Evolutionary conservation across 2,888 invertebrate genomes (phyloP), one percentile per base, ranked within the genome.

Genomic region (Idaea straminata): DNA sequence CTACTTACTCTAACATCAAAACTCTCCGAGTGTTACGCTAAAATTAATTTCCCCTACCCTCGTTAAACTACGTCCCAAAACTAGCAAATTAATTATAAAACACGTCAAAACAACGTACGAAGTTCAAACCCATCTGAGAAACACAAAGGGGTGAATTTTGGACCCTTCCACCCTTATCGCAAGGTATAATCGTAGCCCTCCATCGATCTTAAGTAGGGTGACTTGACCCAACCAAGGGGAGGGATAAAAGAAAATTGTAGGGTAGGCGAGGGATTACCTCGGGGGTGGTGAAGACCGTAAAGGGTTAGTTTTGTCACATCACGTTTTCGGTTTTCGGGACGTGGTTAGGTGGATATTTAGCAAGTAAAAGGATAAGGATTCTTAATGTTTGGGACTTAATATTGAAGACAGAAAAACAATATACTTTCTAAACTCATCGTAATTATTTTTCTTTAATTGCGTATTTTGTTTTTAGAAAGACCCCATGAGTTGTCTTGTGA

Each of bases 41-140:
- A 83, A 86, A 87, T 86, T 85, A 86, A 86, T 84, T 84, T 79
- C 77, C 76, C 78, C 79, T 69, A 79, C 89, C 88, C 87, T 86
- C 84, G 83, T 89, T 85, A 82, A 87, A 90, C 87, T 89, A 89
- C 84, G 86, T 83, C 77, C 78, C 74, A 80, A 91, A 92, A 92
- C 92, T 92, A 92, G 87, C 91, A 88, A 91, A 92, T 92, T 92
- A 92, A 92, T 92, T 92, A 92, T 88, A 89, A 87, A 91, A 88
- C 81, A 88, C 86, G 92, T 91, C 92, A 92, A 91, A 91, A 91
- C 91, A 92, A 87, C 85, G 84, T 82, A 79, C 82, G 83, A 87
- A 89, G 86, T 91, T 90, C 80, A 82, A 77, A 83, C 86, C 88
- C 86, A 88, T 89, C 90, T 89, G 88, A 90, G 89, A 80, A 84